A percentile compares a stretch with the other conserved stretches of the same genome.
Conservation (phyloP, 1,140 invertebrate genomes). For the Dendrolimus punctatus region DNA sequence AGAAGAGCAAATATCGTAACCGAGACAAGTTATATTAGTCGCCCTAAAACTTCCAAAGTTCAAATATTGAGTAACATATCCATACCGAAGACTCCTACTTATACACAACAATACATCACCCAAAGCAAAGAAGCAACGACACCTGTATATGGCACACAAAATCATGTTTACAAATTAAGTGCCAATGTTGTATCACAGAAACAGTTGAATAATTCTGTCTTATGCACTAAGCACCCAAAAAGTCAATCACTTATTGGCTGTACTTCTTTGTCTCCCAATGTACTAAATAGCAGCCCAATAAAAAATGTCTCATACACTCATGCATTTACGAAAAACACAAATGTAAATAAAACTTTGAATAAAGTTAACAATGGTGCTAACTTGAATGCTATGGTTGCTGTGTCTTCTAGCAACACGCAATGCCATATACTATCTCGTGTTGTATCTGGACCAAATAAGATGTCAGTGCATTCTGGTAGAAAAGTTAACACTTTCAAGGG, state of each 20-base stretch:
- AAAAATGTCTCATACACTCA: slow-evolving; percentile 61
- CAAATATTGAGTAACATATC: slow-evolving; percentile 66
- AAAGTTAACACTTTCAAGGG: slow-evolving; percentile 56
- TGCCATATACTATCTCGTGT: slow-evolving; percentile 64
- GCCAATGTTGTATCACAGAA: slow-evolving; percentile 50
- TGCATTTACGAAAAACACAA: slow-evolving; percentile 57
- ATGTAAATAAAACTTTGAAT: slow-evolving; percentile 46
- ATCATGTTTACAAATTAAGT: slow-evolving; percentile 60
- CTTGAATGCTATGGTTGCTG: slow-evolving; percentile 57
- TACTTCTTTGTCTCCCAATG: slow-evolving; percentile 40
- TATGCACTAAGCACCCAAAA: slow-evolving; percentile 52
- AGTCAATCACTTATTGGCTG: slow-evolving; percentile 57
- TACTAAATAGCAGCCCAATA: slow-evolving; percentile 52
- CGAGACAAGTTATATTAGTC: slow-evolving; percentile 48
- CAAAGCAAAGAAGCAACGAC: slow-evolving; percentile 44
- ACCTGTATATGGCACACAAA: slow-evolving; percentile 54
- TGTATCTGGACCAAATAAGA: slow-evolving; percentile 58
- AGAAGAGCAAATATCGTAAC: slow-evolving; percentile 55
- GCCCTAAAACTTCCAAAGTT: slow-evolving; percentile 58
- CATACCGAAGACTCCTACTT: slow-evolving; percentile 55
- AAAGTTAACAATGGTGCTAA: slow-evolving; percentile 68
- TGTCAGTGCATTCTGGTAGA: slow-evolving; percentile 59
- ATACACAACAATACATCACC: slow-evolving; percentile 52
- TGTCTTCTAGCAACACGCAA: slow-evolving; percentile 53
- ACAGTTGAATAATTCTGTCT: slow-evolving; percentile 53